phyloP scores from a whole-genome alignment of 1,140 invertebrate species.

The Tetragonula clypearis region DNA sequence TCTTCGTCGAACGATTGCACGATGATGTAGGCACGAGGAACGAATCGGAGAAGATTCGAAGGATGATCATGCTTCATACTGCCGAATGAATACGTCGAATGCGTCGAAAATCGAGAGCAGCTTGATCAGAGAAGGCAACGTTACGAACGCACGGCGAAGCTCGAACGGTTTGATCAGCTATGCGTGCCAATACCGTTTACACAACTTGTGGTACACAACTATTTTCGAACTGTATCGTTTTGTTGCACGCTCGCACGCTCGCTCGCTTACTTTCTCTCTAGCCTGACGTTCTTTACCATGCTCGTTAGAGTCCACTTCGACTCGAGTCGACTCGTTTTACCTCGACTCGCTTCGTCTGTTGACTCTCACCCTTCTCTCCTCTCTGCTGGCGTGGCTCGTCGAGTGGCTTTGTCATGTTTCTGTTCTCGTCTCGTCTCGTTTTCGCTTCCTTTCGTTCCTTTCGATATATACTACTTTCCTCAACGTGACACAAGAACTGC shows the following conservation, averaged over 20 bases:
- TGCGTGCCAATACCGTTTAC: conserved; percentile 10
- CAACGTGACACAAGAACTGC: neutral
- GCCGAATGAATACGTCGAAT: neutral
- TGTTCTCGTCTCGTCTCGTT: conserved; percentile 4
- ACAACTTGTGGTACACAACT: conserved; percentile 17
- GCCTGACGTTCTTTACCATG: conserved; percentile 5
- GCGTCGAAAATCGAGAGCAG: conserved; percentile 4
- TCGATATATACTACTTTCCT: neutral
- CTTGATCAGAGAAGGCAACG: neutral
- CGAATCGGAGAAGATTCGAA: neutral
- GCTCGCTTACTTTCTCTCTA: conserved; percentile 25
- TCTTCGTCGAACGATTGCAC: neutral
- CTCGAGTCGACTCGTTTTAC: conserved; percentile 22
- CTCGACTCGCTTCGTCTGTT: conserved; percentile 15
- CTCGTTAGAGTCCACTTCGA: conserved; percentile 15
- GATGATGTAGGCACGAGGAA: neutral
- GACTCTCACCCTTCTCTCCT: conserved; percentile 21
- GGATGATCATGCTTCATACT: conserved; percentile 36
- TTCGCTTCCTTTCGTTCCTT: neutral
- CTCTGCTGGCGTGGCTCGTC: neutral
- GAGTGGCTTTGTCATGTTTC: conserved; percentile 14
- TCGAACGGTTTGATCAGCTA: neutral
- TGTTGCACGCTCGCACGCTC: neutral
- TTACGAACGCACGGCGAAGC: neutral
- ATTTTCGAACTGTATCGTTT: conserved; percentile 24